Evolutionary conservation across 2,113 vertebrate genomes (phyloP).

Genomic region (Bufo bufo): DNA sequence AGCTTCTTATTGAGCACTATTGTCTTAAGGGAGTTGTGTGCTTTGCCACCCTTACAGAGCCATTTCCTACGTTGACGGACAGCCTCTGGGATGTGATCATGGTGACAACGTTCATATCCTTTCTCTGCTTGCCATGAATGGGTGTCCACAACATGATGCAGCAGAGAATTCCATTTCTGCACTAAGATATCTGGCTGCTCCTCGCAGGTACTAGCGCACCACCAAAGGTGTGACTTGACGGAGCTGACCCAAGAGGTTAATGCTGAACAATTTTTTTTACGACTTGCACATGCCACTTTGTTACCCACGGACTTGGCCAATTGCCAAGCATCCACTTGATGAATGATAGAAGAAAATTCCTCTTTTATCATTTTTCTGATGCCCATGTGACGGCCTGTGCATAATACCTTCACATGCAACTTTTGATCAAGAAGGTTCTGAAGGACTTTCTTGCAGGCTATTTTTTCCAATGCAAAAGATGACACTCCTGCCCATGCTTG

Average conservation of each 20-base stretch:
- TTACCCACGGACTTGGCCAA: not conserved
- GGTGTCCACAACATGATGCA: not conserved
- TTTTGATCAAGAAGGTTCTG: not conserved
- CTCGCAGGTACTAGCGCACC: not conserved
- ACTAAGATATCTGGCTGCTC: not conserved
- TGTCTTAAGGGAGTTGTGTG: not conserved
- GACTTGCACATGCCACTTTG: not conserved
- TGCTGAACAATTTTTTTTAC: not conserved
- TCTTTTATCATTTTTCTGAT: slow-evolving; percentile 5
- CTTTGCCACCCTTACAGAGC: not conserved
- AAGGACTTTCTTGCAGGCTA: not conserved
- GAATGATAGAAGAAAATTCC: not conserved
- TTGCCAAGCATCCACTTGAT: not conserved
- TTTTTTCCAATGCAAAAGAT: not conserved
- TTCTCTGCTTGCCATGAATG: not conserved
- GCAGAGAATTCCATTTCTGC: slow-evolving; percentile 12
- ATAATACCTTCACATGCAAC: not conserved
- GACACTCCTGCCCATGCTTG: not conserved
- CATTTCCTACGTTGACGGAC: not conserved
- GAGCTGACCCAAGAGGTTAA: not conserved
- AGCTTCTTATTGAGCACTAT: not conserved
- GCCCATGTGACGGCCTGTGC: not conserved
- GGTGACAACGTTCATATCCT: not conserved
- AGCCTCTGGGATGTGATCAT: not conserved
- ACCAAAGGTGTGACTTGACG: not conserved